Evolutionary conservation across 2,113 vertebrate genomes (phyloP).

Genomic region (Leptobrachium leishanense): DNA sequence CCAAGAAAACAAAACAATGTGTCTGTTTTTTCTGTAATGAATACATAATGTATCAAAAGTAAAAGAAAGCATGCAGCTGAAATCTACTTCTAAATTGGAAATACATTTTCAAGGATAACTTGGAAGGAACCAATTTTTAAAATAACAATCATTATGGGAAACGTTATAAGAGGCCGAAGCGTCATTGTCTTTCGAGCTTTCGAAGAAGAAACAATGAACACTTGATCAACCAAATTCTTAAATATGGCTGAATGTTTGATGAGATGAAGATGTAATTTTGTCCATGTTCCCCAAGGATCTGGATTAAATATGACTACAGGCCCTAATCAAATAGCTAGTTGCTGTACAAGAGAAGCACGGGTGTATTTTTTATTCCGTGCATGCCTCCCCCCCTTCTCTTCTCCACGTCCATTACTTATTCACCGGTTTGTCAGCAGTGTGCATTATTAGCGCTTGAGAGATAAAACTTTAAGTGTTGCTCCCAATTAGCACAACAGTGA

Average conservation of each 20-base stretch:
- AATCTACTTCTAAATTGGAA: too few species aligned
- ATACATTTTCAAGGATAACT: too few species aligned
- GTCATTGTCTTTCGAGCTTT: conserved; percentile 74
- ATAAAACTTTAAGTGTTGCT: conserved; percentile 99
- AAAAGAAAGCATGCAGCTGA: too few species aligned
- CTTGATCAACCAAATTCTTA: conserved; percentile 83
- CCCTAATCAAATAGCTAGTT: conserved; percentile 85
- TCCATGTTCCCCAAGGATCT: conserved; percentile 79
- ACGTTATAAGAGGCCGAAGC: conserved; percentile 55
- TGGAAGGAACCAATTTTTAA: too few species aligned
- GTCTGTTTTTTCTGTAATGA: too few species aligned
- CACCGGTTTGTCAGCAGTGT: conserved; percentile 93
- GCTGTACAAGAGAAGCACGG: conserved; percentile 77
- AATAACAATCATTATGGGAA: too few species aligned
- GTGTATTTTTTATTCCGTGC: conserved; percentile 82
- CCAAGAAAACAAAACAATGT: too few species aligned
- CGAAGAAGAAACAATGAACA: conserved; percentile 83
- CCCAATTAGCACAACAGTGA: conserved; percentile 99
- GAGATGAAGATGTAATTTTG: conserved; percentile 94
- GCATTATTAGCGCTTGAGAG: conserved; percentile 96
- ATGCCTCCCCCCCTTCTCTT: conserved; percentile 62
- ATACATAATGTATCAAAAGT: too few species aligned
- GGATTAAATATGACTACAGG: conserved; percentile 91
- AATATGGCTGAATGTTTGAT: conserved; percentile 92
- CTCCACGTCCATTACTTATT: conserved; percentile 84